A percentile compares a stretch with the other conserved stretches of the same genome.
Conservation (phyloP, 37 sponge, comb jelly and placozoan species). For the Geodia barretti region DNA sequence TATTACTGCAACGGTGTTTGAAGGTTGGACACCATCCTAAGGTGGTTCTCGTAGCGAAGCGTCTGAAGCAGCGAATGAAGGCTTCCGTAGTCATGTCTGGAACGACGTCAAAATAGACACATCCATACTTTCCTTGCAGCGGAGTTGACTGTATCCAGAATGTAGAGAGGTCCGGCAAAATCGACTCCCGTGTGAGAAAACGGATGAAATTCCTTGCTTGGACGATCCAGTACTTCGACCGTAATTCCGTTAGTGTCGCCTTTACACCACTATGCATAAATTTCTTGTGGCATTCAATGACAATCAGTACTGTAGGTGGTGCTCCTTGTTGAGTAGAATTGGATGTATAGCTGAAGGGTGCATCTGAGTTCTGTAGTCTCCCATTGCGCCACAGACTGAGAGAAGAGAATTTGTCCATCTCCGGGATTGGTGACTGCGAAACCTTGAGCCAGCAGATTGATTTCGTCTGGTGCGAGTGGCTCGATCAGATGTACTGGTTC, state of each 20-base stretch:
- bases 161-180: conserved; percentile 30
- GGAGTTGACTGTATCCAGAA: not conserved
- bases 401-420: not conserved
- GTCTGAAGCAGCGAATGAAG: conserved; percentile 10
- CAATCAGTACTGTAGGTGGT: conserved; percentile 7
- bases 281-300: conserved; percentile 29
- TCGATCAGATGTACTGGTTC: not conserved
- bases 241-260: conserved; percentile 10
- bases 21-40: no score
- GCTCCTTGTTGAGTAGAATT: not conserved
- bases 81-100: conserved; percentile 12
- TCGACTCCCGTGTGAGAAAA: conserved; percentile 30
- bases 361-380: not conserved
- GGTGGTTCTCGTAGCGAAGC: not conserved
- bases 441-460: not conserved
- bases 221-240: conserved; percentile 43
- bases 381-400: not conserved
- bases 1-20: not conserved
- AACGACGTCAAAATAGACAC: conserved; percentile 8
- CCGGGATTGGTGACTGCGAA: not conserved
- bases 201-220: conserved; percentile 16
- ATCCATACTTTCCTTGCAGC: conserved; percentile 24
- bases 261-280: conserved; percentile 27
- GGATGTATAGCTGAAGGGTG: not conserved
- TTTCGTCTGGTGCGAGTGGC: not conserved